phyloP scores from a whole-genome alignment of 2,888 invertebrate genomes.

The Drosophila anomalata region DNA sequence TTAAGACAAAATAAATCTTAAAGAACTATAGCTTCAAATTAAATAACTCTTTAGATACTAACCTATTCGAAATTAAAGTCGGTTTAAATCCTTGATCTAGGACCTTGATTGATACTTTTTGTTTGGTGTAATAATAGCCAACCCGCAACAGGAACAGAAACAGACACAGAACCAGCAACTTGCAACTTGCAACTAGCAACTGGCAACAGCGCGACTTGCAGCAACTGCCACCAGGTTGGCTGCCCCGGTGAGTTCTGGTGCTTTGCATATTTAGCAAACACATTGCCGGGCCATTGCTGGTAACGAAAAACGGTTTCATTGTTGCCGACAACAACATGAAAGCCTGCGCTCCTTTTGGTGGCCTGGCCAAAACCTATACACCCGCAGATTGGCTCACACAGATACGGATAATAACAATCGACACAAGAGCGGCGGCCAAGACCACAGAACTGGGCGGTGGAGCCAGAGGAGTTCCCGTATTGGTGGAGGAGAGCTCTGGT shows the following conservation, averaged over 20 bases:
- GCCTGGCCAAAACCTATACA: conserved; percentile 42
- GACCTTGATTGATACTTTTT: background rate
- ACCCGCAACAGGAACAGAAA: background rate
- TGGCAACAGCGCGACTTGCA: conserved; percentile 29
- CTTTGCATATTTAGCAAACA: conserved; percentile 80
- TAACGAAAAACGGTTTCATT: conserved; percentile 81
- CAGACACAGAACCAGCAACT: conserved; percentile 7
- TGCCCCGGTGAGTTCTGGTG: conserved; percentile 57
- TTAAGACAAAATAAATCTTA: background rate
- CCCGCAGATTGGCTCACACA: conserved; percentile 41
- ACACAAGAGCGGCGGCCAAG: conserved; percentile 41
- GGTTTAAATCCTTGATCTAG: background rate
- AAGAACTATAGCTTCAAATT: background rate
- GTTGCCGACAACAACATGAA: conserved; percentile 78
- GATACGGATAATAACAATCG: conserved; percentile 56
- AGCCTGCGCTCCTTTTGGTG: conserved; percentile 69
- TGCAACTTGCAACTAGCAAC: conserved; percentile 35
- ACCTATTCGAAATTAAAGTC: background rate
- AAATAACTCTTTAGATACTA: too few relatives aligned
- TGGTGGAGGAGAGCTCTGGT: conserved; percentile 11
- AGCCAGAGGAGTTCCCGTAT: conserved; percentile 2
- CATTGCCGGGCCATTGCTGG: conserved; percentile 71
- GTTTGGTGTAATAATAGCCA: conserved; percentile 24
- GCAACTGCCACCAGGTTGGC: conserved; percentile 42
- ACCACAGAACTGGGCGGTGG: conserved; percentile 18